Conservation (phyloP, 2,797 vertebrate species). For the Tiaroga cobitis region DNA sequence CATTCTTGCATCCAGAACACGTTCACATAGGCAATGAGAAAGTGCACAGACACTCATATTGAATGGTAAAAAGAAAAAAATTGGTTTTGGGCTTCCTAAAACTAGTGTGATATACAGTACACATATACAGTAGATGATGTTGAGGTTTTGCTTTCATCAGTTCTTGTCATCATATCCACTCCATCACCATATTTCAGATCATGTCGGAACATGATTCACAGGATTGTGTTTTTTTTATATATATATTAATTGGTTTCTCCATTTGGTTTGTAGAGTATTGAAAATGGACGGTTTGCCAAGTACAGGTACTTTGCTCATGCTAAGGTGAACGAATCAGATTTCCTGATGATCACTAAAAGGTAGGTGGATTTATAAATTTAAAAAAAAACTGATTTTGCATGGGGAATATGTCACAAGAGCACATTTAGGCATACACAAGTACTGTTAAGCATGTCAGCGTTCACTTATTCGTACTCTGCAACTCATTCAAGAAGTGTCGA, state of each 20-base stretch:
- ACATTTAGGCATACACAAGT: not conserved
- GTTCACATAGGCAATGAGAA: not conserved
- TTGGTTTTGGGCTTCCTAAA: not conserved
- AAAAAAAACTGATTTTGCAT: not conserved
- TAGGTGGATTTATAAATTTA: constrained; percentile 59
- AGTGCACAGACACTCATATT: not conserved
- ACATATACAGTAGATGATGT: not conserved
- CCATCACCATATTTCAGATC: not conserved
- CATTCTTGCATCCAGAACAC: constrained; percentile 13
- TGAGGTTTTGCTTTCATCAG: not conserved
- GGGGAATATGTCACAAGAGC: not conserved
- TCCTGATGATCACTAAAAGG: constrained; percentile 98
- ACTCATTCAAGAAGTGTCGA: no score
- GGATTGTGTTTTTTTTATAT: not conserved
- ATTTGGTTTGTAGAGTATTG: constrained; percentile 86
- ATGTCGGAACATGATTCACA: not conserved
- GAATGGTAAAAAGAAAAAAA: not conserved
- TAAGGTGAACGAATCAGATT: constrained; percentile 94
- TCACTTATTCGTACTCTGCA: no score
- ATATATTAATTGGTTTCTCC: constrained; percentile 34
- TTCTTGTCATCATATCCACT: not conserved
- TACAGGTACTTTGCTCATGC: constrained; percentile 95
- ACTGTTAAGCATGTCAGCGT: not conserved
- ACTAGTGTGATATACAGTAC: no score
- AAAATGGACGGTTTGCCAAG: constrained; percentile 97